Evolutionary conservation across 2,888 invertebrate genomes (phyloP), one percentile per base, ranked within the genome.

Genomic region (Disparrhopalites patrizii): DNA sequence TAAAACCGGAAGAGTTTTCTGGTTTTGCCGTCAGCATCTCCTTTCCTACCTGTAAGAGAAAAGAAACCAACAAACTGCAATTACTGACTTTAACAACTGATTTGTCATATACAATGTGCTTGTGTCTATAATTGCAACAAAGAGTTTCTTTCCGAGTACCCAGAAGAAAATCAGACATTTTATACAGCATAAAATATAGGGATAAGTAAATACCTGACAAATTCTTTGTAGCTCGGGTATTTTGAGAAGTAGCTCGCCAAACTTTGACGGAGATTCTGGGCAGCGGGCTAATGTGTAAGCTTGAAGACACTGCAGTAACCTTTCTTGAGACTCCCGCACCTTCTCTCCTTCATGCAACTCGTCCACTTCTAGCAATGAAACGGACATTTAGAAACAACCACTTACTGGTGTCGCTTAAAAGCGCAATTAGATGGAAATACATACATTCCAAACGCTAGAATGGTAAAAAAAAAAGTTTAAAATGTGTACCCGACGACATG

Each of bases 181-280:
- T 20, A 50, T 18, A 15, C 18, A 15, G 18, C 15, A 8, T 18
- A 50, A 15, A 15, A 15, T 50, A 13, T n/a, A 47, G 47, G n/a
- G 40, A 38, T 43, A 25, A n/a, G 78, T 77, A n/a, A n/a, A n/a
- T n/a, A 91, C 90, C 84, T 93, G 93, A 81, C 95, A 95, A 75
- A 95, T 93, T 78, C 95, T 85, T 80, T 96, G 93, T 76, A 97
- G 83, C 81, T 97, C 96, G 15, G 96, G 94, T 80, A 97, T 93
- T 76, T 95, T 86, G 69, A 96, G 83, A 71, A 97, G 82, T 63
- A 97, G 82, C 81, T 96, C 95, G 47, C 95, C 95, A 79, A 95
- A 96, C 82, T 97, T 96, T 75, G 93, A 91, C 60, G 94, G 93
- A 80, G 90, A 88, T 74, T 92, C 90, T 15, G 93, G 93, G 81